phyloP scores from a whole-genome alignment of 30 jellyfish, hydroid and myxozoan genomes.

The Catostylus mosaicus region DNA sequence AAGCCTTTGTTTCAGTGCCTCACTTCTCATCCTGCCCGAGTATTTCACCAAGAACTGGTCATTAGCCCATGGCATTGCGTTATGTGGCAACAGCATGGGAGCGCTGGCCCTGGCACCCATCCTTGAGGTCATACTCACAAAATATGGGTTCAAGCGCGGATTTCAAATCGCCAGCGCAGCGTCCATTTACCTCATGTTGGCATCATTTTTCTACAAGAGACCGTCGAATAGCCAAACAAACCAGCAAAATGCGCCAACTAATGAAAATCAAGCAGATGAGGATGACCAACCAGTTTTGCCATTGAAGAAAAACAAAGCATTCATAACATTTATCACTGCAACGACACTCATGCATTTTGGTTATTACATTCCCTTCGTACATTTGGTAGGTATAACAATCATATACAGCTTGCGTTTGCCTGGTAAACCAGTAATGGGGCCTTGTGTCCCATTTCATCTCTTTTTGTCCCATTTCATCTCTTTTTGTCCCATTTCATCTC shows the following conservation, averaged over 20 bases:
- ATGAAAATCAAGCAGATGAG: conserved; percentile 20
- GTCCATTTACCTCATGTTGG: conserved; percentile 61
- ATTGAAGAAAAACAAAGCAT: conserved; percentile 78
- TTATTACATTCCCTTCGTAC: conserved; percentile 87
- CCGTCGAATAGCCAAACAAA: conserved; percentile 51
- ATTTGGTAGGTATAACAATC: conserved; percentile 71
- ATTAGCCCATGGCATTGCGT: conserved; percentile 92
- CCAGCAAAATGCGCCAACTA: conserved; percentile 20
- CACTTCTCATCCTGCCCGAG: conserved; percentile 82
- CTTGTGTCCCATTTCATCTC: no score
- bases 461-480: no score
- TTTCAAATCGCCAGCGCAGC: conserved; percentile 76
- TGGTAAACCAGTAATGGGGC: no score
- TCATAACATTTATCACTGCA: conserved; percentile 61
- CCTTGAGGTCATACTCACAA: conserved; percentile 47
- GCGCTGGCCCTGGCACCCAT: conserved; percentile 88
- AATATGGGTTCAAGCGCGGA: conserved; percentile 72
- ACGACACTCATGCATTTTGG: conserved; percentile 89
- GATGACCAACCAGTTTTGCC: conserved; percentile 40
- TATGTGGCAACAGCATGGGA: conserved; percentile 89
- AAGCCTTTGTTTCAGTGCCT: conserved; percentile 83
- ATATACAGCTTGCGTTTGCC: no score
- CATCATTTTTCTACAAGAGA: conserved; percentile 76
- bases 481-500: no score
- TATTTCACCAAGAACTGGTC: conserved; percentile 86